phyloP scores from a whole-genome alignment of 2,888 invertebrate genomes.

The Stomorhina lunata region DNA sequence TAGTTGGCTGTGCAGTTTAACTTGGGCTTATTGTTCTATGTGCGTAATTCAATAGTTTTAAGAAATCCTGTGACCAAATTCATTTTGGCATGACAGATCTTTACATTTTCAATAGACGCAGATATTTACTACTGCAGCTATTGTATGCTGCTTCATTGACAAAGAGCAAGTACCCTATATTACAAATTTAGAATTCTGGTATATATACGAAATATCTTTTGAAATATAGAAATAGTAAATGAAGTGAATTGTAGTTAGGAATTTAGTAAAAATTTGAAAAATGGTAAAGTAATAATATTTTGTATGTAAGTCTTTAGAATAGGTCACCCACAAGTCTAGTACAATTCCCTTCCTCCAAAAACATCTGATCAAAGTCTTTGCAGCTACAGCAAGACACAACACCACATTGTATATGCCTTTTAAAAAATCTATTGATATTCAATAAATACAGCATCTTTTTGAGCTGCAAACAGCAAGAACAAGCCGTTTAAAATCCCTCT shows the following conservation, averaged over 20 bases:
- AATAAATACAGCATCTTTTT: conserved; percentile 49
- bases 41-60: conserved; percentile 53
- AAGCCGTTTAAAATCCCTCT: conserved; percentile 58
- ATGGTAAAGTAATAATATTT: no score
- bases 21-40: conserved; percentile 37
- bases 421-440: conserved; percentile 48
- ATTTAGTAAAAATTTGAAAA: no score
- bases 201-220: no score
- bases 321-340: background rate
- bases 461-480: conserved; percentile 42
- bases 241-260: no score
- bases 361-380: background rate
- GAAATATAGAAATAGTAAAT: no score
- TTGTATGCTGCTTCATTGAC: background rate
- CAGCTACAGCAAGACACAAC: background rate
- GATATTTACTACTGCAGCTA: conserved; percentile 3
- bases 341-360: background rate
- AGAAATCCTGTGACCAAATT: conserved; percentile 60
- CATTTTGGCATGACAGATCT: conserved; percentile 64
- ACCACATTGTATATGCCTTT: conserved; percentile 15
- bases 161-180: no score
- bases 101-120: conserved; percentile 43
- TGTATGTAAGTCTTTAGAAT: no score
- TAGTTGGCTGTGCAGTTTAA: conserved; percentile 2
- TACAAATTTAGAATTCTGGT: no score